A percentile compares a stretch with the other conserved stretches of the same genome.
Conservation (phyloP, 2,797 vertebrate genomes). For the Eidolon dupreanum region DNA sequence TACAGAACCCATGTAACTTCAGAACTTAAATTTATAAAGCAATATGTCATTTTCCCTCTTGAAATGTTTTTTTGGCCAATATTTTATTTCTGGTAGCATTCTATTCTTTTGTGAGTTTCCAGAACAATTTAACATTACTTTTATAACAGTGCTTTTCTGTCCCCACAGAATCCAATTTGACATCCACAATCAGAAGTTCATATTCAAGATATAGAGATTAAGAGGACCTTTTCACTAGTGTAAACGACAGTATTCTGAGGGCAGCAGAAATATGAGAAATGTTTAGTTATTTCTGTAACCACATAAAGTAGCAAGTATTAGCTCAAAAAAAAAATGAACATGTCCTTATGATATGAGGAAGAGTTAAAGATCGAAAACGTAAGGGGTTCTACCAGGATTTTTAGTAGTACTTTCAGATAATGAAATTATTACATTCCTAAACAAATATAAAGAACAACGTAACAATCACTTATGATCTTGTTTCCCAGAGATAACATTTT, state of each 20-base stretch:
- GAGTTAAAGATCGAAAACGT: neutral
- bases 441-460: conserved; percentile 11
- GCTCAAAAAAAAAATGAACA: conserved; percentile 12
- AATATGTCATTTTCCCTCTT: conserved; percentile 37
- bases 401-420: conserved; percentile 15
- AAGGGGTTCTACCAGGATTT: neutral
- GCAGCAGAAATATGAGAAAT: conserved; percentile 14
- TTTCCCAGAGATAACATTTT: neutral
- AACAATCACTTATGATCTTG: neutral
- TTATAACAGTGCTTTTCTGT: neutral
- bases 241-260: neutral
- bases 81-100: conserved; percentile 51
- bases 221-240: neutral
- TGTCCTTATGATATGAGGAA: neutral
- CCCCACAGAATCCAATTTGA: neutral
- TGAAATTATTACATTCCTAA: neutral
- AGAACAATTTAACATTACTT: conserved; percentile 26
- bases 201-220: conserved; percentile 46
- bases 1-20: neutral
- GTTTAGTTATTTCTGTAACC: neutral
- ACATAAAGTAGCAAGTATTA: neutral
- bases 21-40: conserved; percentile 27
- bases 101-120: conserved; percentile 21
- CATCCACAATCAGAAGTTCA: conserved; percentile 28
- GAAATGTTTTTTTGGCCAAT: conserved; percentile 13